Evolutionary conservation across 2,797 vertebrate species (phyloP).

Genomic region (Ptychobarbus kaznakovi): DNA sequence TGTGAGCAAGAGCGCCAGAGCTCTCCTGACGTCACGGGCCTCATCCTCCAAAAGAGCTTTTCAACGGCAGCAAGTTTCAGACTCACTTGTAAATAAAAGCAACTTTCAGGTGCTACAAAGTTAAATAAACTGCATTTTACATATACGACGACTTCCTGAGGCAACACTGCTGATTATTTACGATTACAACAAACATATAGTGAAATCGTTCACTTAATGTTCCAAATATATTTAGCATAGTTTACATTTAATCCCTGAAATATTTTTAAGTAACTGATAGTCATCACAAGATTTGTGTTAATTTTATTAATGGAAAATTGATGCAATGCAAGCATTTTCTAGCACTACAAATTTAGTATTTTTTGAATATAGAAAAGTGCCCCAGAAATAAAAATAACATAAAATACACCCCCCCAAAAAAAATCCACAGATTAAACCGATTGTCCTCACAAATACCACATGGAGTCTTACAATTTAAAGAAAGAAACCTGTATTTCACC

Average conservation of each 20-base stretch:
- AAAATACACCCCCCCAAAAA: neutral
- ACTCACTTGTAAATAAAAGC: neutral
- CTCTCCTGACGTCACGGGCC: conserved; percentile 54
- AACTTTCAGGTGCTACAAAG: neutral
- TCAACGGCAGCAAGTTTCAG: conserved; percentile 10
- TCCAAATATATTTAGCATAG: neutral
- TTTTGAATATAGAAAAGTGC: neutral
- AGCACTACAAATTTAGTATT: neutral
- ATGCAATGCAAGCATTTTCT: neutral
- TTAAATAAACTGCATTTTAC: neutral
- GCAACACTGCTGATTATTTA: neutral
- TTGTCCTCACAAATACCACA: neutral
- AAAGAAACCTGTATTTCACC: conserved; percentile 6
- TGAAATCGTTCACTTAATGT: neutral
- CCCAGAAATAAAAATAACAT: conserved; percentile 7
- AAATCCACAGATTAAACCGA: neutral
- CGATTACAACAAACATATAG: neutral
- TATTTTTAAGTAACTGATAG: neutral
- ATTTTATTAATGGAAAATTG: neutral
- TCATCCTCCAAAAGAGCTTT: conserved; percentile 40
- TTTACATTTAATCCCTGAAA: neutral
- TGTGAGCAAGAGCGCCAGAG: conserved; percentile 50
- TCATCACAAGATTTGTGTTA: neutral
- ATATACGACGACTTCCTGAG: neutral
- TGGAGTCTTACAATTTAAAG: neutral